Conservation (phyloP, 1,140 invertebrate genomes). For the Pteromalus puparum region DNA sequence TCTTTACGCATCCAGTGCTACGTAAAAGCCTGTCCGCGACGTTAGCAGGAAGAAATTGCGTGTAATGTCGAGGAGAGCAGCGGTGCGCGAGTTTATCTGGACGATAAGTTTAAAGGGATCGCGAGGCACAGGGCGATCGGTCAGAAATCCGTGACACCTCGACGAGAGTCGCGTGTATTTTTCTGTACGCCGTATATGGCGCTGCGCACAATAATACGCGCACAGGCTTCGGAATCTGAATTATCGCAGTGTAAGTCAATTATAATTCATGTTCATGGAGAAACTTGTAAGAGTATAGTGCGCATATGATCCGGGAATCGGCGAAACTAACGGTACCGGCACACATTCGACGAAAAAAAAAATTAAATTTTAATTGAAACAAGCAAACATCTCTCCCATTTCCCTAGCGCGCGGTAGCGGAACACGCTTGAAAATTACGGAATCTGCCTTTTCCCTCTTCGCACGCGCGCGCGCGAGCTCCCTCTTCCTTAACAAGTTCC, state of each 20-base stretch:
- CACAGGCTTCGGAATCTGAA: too few species aligned
- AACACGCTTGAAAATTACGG: background rate
- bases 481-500: slow-evolving; percentile 12
- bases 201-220: too few species aligned
- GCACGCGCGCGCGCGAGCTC: background rate
- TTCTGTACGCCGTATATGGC: too few species aligned
- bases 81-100: background rate
- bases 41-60: slow-evolving; percentile 2
- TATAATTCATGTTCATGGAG: background rate
- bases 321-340: background rate
- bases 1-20: slow-evolving; percentile 30
- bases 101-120: background rate
- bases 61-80: too few species aligned
- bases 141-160: too few species aligned
- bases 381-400: background rate
- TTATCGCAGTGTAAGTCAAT: background rate
- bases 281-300: background rate
- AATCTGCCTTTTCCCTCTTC: slow-evolving; percentile 17
- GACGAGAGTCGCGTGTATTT: too few species aligned
- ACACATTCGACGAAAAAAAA: background rate
- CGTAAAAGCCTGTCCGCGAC: slow-evolving; percentile 46
- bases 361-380: slow-evolving; percentile 2
- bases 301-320: background rate
- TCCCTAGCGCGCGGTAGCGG: background rate
- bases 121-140: background rate